phyloP scores from a whole-genome alignment of 2,797 vertebrate genomes.

The Pantherophis vulpinus region DNA sequence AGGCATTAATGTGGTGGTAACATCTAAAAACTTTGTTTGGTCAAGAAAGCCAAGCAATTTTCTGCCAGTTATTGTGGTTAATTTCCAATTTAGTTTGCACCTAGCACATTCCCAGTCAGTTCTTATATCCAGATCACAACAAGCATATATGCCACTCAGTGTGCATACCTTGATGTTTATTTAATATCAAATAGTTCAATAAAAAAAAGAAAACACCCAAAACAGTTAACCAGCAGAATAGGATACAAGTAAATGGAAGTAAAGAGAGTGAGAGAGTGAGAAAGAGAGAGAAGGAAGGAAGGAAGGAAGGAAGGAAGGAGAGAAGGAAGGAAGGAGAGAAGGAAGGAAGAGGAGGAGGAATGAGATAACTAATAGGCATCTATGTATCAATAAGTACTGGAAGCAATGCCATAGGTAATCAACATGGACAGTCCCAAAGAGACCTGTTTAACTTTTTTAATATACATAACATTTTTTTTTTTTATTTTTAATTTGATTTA shows the following conservation, averaged over 20 bases:
- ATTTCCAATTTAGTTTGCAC: neutral
- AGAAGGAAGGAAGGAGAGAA: neutral
- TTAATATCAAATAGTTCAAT: neutral
- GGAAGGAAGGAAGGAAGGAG: no score
- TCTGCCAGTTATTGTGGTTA: neutral
- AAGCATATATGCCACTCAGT: neutral
- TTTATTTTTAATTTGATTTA: no score
- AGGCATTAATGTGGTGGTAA: neutral
- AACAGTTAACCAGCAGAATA: neutral
- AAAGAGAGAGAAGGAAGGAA: no score
- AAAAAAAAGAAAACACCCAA: neutral
- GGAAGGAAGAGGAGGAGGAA: no score
- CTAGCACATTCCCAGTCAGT: neutral
- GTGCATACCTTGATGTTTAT: neutral
- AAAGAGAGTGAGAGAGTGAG: no score
- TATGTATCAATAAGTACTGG: neutral
- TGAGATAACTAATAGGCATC: neutral
- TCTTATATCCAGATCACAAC: neutral
- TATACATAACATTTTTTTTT: neutral
- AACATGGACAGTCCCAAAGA: neutral
- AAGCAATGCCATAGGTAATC: neutral
- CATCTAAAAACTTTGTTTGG: neutral
- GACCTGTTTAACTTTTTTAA: neutral
- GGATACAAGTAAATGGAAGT: neutral
- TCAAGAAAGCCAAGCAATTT: neutral